Base-by-base conservation (phyloP, 2,888 invertebrate species). In the Caenorhabditis drosophilae region DNA sequence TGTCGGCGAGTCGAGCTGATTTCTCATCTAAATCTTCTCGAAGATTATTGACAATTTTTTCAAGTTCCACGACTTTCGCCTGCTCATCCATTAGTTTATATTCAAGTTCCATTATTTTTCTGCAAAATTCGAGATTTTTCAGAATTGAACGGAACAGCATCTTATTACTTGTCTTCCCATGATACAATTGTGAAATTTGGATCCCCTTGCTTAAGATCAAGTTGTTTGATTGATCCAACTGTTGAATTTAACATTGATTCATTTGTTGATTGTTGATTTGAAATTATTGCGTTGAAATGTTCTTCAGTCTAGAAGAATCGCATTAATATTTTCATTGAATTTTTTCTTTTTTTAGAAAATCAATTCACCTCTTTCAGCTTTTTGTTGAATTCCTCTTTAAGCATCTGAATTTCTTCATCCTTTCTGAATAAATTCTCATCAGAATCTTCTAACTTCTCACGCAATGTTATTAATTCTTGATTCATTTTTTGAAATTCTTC, bases 131-230 rank as follows among this genome's bases (percentile, higher is more conserved):
- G 20, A 18, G 11, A 11, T 22, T 11, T 42, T n/a, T n/a, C n/a
- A n/a, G n/a, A n/a, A 20, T 42, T 11, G 20, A 44, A 18, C 11
- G 4, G 11, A 44, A 44, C 6, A 6, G 15, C 6, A 11, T 20
- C 11, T 16, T 25, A 23, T 16, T 2, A 34, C 26, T 26, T 41
- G 12, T 66, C 59, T 1, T 66, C 64, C 11, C 47, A 38, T 4
- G 51, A 48, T 11, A 49, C 49, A 4, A 66, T 2, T 4, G 64
- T 66, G 52, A 41, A 59, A 44, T 66, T 50, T n/a, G 64, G 64
- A 46, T 66, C 64, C 25, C 48, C 42, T 31, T 38, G 51, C 25
- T 66, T 66, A 41, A 66, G 22, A 12, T 51, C 49, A 31, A n/a
- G n/a, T n/a, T n/a, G n/a, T 15, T 38, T 45, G 20, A 58, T 34